These are phyloP conservation scores for Glareola pratincola DNA, from an alignment of 2,113 vertebrate genomes.

Conservation along the genomic window DNA sequence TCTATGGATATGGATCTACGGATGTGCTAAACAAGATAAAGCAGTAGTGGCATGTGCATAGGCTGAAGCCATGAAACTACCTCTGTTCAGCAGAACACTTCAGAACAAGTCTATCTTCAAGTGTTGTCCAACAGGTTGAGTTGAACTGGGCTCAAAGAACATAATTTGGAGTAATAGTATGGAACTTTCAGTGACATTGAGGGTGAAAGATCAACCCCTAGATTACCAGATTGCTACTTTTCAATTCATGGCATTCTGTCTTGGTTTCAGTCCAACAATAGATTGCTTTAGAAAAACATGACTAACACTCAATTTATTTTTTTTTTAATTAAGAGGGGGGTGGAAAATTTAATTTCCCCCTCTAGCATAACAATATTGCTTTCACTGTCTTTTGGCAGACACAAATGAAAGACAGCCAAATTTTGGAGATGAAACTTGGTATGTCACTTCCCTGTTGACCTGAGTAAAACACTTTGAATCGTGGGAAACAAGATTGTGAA, in stretches of 20 bases:
- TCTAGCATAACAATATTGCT: background rate
- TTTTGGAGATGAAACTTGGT: background rate
- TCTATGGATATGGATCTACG: background rate
- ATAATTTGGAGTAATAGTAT: background rate
- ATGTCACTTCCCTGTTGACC: background rate
- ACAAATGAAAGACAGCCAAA: background rate
- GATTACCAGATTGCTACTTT: background rate
- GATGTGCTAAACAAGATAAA: background rate
- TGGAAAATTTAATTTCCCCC: background rate
- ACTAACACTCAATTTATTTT: background rate
- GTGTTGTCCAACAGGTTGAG: background rate
- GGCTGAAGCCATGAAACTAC: background rate
- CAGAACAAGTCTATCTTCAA: background rate
- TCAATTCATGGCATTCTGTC: background rate
- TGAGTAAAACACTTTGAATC: background rate
- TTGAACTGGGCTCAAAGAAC: background rate
- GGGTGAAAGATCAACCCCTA: background rate
- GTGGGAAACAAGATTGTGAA: background rate
- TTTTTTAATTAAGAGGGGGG: background rate
- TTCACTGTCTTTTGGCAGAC: background rate
- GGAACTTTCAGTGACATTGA: background rate
- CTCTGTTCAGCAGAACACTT: background rate
- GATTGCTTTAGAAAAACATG: background rate
- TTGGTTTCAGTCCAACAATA: background rate
- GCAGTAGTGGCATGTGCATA: accelerated